Conservation (phyloP, 2,113 vertebrate genomes). For the Semicossyphus pulcher region DNA sequence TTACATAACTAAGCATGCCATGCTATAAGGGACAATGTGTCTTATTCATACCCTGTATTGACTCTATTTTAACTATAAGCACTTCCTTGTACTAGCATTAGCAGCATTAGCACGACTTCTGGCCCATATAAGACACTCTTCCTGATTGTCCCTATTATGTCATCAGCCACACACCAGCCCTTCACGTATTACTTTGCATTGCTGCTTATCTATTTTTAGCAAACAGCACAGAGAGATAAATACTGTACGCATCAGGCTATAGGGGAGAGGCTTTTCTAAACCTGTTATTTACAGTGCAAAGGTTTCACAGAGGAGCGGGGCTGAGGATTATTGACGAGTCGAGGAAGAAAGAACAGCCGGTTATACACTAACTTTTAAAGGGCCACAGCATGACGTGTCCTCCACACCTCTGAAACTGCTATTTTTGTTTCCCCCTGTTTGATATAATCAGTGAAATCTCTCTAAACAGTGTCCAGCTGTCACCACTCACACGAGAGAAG, state of each 20-base stretch:
- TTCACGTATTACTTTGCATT: conserved; percentile 25
- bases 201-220: conserved; percentile 51
- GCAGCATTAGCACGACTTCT: conserved; percentile 30
- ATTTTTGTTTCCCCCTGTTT: background rate
- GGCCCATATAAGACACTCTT: conserved; percentile 28
- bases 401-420: background rate
- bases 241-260: conserved; percentile 17
- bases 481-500: no score
- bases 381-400: background rate
- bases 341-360: conserved; percentile 7
- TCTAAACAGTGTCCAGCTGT: background rate
- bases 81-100: conserved; percentile 14
- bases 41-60: conserved; percentile 24
- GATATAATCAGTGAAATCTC: background rate
- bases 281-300: conserved; percentile 31
- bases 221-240: conserved; percentile 33
- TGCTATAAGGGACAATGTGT: background rate
- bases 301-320: conserved; percentile 18
- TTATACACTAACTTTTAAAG: background rate
- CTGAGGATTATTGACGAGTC: conserved; percentile 14
- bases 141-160: conserved; percentile 54
- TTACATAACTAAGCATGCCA: background rate
- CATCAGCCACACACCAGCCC: conserved; percentile 31
- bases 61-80: conserved; percentile 41
- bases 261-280: conserved; percentile 9